Evolutionary conservation across 2,113 vertebrate genomes (phyloP), one percentile per base, ranked within the genome.

Genomic region (Syngnathoides biaculeatus): DNA sequence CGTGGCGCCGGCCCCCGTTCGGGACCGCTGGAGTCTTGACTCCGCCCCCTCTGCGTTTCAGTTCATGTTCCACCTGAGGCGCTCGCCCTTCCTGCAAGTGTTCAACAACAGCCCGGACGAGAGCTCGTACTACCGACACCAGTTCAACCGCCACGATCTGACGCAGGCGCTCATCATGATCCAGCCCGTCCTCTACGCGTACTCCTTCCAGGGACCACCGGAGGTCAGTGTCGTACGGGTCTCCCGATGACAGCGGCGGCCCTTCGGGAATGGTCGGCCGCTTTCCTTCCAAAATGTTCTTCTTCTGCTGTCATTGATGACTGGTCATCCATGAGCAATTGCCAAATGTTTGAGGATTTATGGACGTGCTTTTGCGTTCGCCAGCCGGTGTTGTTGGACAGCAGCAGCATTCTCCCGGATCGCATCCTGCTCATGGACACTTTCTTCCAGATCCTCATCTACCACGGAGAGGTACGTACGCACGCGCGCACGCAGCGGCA

Each of bases 91-190:
- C 90, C 92, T 99, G 24, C 97, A 99, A 93, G 94, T 99, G 78
- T 99, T 99, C 91, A 99, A 99, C 85, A 99, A 98, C 90, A 99
- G 97, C 83, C 97, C 97, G 0, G 97, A 99, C 69, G 97, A 99
- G 87, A 97, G 95, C 74, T 96, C 96, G 0, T 99, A 98, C 70
- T 99, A 99, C 79, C 91, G 96, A 38, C 96, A 98, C 53, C 94
- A 99, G 73, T 99, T 98, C 72, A 98, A 97, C 95, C 90, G 96
- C 17, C 96, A 99, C 66, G 96, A 99, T 82, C 89, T 98, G 67
- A 99, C 97, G 0, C 97, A 99, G 90, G 98, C 97, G 0, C 94
- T 99, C 57, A 97, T 99, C 88, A 99, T 99, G 97, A 92, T 99
- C 71, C 97, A 99, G 39, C 97, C 97, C 0, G 95, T 98, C 68